Conservation (phyloP, 2,888 invertebrate genomes). For the Drosophila mettleri region DNA sequence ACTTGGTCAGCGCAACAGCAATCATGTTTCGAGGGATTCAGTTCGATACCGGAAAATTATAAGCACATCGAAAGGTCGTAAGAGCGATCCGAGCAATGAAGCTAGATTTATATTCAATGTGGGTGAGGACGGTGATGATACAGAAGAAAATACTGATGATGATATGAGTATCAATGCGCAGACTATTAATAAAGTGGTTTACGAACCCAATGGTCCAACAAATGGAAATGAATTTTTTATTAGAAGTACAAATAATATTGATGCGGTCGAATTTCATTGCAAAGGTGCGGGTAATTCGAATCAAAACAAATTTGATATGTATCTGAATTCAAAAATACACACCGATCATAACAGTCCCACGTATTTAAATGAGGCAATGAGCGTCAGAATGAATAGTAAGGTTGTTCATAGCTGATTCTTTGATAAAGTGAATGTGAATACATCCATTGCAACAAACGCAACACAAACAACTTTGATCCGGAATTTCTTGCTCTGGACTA, state of each 20-base stretch:
- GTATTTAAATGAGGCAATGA: slow-evolving; percentile 20
- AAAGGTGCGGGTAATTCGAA: slow-evolving; percentile 27
- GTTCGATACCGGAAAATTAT: slow-evolving; percentile 83
- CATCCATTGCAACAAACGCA: slow-evolving; percentile 31
- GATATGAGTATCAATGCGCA: slow-evolving; percentile 35
- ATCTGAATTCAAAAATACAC: slow-evolving; percentile 29
- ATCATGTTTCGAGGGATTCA: slow-evolving; percentile 76
- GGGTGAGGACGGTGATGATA: slow-evolving; percentile 65
- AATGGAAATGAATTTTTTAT: slow-evolving; percentile 72
- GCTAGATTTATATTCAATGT: slow-evolving; percentile 70
- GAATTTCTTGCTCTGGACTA: slow-evolving; percentile 77
- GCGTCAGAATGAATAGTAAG: slow-evolving; percentile 20
- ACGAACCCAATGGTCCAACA: slow-evolving; percentile 56
- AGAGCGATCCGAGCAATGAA: slow-evolving; percentile 67
- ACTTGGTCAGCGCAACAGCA: slow-evolving; percentile 78
- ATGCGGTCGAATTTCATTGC: slow-evolving; percentile 74
- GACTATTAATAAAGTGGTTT: slow-evolving; percentile 43
- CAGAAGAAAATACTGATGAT: slow-evolving; percentile 63
- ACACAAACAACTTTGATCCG: slow-evolving; percentile 68
- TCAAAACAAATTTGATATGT: slow-evolving; percentile 12
- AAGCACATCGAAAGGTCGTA: slow-evolving; percentile 61
- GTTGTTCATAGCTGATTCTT: slow-evolving; percentile 65
- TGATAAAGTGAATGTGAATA: slow-evolving; percentile 49
- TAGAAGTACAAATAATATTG: slow-evolving; percentile 76
- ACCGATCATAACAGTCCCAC: slow-evolving; percentile 28